Conservation (phyloP, 1,140 invertebrate species). For the Sitobion miscanthi region DNA sequence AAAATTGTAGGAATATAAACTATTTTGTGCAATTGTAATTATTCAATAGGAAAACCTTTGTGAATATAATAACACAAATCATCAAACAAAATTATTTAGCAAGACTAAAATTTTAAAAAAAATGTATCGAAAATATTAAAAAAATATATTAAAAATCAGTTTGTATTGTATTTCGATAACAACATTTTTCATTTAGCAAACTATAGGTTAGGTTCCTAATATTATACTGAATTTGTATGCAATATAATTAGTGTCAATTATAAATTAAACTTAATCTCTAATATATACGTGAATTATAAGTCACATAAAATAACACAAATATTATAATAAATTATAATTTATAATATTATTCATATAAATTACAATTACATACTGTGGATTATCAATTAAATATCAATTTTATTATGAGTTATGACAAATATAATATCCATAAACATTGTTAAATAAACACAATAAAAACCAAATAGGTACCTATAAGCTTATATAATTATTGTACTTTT, state of each 20-base stretch:
- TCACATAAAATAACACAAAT: background rate
- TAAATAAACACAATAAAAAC: constrained; percentile 3
- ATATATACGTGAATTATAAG: background rate
- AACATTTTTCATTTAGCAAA: background rate
- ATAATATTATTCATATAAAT: background rate
- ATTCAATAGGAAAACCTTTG: background rate
- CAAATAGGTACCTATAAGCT: background rate
- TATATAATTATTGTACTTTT: background rate
- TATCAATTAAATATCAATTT: background rate
- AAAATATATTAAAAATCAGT: background rate
- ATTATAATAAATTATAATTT: background rate
- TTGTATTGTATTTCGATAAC: background rate
- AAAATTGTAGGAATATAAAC: background rate
- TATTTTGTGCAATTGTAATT: background rate
- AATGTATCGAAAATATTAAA: background rate
- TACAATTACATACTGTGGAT: background rate
- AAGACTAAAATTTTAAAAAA: background rate
- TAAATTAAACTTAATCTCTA: background rate
- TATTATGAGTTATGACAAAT: background rate
- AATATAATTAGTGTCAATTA: background rate
- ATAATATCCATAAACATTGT: background rate
- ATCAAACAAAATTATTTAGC: background rate
- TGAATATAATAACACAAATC: background rate
- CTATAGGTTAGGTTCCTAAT: background rate
- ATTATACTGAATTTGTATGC: background rate